Percentiles rank a stretch among this genome's conserved stretches.
Conservation (phyloP, 2,113 vertebrate genomes). For the Macaca nemestrina region DNA sequence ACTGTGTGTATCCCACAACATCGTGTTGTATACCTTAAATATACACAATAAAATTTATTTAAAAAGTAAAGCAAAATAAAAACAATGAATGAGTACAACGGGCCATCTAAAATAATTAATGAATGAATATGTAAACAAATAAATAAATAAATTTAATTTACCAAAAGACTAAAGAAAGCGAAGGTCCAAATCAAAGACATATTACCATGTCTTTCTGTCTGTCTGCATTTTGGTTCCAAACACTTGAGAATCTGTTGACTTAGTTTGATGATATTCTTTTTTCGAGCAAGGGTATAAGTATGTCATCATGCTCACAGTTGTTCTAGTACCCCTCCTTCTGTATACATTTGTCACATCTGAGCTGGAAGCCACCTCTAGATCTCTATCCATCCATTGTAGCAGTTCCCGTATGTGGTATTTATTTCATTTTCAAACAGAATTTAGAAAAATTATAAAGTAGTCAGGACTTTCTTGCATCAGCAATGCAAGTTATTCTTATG, state of each 20-base stretch:
- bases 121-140: not conserved
- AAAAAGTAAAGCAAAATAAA: not conserved
- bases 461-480: not conserved
- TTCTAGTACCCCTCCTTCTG: not conserved
- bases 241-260: not conserved
- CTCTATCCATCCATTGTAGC: not conserved
- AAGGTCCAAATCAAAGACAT: not conserved
- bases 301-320: not conserved
- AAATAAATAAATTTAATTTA: not conserved
- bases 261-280: not conserved
- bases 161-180: not conserved
- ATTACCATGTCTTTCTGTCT: not conserved
- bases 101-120: not conserved
- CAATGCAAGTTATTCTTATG: not conserved
- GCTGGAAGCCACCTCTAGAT: not conserved
- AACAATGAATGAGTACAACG: not conserved
- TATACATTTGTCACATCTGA: not conserved
- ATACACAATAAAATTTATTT: not conserved
- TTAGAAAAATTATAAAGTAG: not conserved
- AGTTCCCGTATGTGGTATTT: not conserved
- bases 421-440: not conserved
- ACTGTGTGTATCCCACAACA: not conserved
- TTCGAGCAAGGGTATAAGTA: not conserved
- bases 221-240: not conserved
- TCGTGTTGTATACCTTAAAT: not conserved